Base-by-base conservation (phyloP, 2,113 vertebrate genomes). In the Corythaixoides concolor region DNA sequence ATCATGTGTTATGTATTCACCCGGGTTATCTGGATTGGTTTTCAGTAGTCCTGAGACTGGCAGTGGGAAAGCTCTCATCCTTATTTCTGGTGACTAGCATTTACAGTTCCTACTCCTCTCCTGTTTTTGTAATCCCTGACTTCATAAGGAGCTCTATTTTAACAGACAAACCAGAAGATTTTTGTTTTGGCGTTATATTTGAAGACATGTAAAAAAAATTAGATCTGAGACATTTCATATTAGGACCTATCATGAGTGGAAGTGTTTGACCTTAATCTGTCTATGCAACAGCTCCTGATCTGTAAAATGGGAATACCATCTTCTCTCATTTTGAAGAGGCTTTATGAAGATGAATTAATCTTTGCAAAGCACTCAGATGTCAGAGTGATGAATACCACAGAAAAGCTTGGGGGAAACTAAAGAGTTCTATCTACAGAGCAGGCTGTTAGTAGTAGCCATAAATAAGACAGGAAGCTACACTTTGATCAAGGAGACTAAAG, bases 211-310 rank as follows among this genome's bases (percentile, higher is more conserved):
- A 60, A 89, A 88, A 89, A 79, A 84, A 41, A 15, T 52, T 53
- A 89, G 77, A 95, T 97, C 89, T 94, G 89, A 96, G 84, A 89
- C 66, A 37, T 94, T 95, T 96, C 84, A 37, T 85, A 79, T 88
- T 60, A 93, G 81, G 45, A 82, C 45, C 49, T 91, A 93, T 94
- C 89, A 41, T 66, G 80, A 96, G 41, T 66, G 58, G 87, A 93
- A 93, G 58, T 88, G 81, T 76, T 93, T 97, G 95, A 96, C 96
- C 96, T 96, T 91, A 96, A 94, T 97, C 93, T 97, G 96, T 97
- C 96, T 95, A 3, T 85, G 89, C 81, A 88, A 28, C 89, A 94
- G 87, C 81, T 95, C 89, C 91, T 91, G 87, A 95, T 96, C 62
- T 96, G 81, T 91, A 89, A 96, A 92, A 94, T 93, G 87, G 91